phyloP scores from a whole-genome alignment of 2,797 vertebrate species.

The Catostomus latipinnis region DNA sequence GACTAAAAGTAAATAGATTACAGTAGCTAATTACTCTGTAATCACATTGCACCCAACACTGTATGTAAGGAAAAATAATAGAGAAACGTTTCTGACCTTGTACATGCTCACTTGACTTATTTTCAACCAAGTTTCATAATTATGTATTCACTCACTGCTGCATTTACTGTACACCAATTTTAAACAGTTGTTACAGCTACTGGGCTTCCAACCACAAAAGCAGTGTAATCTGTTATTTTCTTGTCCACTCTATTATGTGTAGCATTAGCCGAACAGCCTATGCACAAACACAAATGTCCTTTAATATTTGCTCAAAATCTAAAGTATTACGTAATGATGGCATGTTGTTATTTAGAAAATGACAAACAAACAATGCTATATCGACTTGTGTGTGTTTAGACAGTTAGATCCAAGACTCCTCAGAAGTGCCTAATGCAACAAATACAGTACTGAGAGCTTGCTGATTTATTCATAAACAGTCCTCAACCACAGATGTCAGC shows the following conservation, averaged over 20 bases:
- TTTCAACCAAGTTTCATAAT: not conserved
- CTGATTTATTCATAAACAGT: slow-evolving; percentile 45
- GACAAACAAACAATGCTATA: not conserved
- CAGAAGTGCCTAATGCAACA: slow-evolving; percentile 16
- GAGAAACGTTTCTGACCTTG: not conserved
- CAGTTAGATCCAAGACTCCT: slow-evolving; percentile 16
- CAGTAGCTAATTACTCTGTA: no score
- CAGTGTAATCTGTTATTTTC: not conserved
- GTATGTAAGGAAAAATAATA: not conserved
- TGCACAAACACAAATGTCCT: not conserved
- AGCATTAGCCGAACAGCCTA: not conserved
- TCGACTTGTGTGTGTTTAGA: not conserved
- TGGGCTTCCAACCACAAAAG: slow-evolving; percentile 15
- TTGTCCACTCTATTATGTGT: not conserved
- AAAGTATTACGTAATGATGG: not conserved
- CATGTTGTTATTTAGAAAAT: not conserved
- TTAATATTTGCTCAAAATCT: not conserved
- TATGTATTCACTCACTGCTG: not conserved
- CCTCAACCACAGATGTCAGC: slow-evolving; percentile 45
- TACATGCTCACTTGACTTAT: not conserved
- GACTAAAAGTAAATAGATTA: no score
- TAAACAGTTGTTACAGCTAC: not conserved
- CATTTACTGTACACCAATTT: not conserved
- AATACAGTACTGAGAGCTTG: slow-evolving; percentile 20
- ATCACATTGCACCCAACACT: no score